These are phyloP conservation scores for Mamestra brassicae DNA, from an alignment of 2,888 invertebrate genomes.

Conservation along the genomic window DNA sequence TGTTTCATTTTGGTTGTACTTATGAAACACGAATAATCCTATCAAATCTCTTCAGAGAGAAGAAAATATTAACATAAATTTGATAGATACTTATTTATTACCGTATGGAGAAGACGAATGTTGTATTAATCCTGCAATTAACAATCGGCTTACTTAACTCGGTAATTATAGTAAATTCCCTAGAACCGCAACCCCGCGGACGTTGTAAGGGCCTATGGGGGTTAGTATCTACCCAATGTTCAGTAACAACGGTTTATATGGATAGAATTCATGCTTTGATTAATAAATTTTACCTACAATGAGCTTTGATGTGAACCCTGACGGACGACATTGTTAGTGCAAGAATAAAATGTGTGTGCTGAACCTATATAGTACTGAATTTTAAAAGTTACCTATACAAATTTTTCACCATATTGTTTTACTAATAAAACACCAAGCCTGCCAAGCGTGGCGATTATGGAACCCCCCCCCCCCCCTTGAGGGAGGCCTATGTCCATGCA, in stretches of 20 bases:
- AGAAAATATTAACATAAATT: not conserved
- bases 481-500: no score
- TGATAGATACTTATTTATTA: no score
- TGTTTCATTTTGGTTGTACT: no score
- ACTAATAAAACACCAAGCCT: not conserved
- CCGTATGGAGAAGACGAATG: not conserved
- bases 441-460: no score
- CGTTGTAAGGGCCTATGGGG: constrained; percentile 14
- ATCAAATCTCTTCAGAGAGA: not conserved
- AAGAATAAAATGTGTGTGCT: no score
- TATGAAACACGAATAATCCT: not conserved
- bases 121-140: constrained; percentile 9
- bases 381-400: no score
- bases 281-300: not conserved
- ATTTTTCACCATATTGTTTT: no score
- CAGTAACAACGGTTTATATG: not conserved
- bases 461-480: no score
- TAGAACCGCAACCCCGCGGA: constrained; percentile 11
- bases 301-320: not conserved
- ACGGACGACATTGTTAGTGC: no score
- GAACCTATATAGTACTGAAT: no score
- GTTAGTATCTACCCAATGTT: constrained; percentile 1
- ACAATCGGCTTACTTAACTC: not conserved
- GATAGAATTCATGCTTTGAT: constrained; percentile 11
- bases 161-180: constrained; percentile 8